Evolutionary conservation across 2,113 vertebrate species (phyloP).

Genomic region (Cavia porcellus): DNA sequence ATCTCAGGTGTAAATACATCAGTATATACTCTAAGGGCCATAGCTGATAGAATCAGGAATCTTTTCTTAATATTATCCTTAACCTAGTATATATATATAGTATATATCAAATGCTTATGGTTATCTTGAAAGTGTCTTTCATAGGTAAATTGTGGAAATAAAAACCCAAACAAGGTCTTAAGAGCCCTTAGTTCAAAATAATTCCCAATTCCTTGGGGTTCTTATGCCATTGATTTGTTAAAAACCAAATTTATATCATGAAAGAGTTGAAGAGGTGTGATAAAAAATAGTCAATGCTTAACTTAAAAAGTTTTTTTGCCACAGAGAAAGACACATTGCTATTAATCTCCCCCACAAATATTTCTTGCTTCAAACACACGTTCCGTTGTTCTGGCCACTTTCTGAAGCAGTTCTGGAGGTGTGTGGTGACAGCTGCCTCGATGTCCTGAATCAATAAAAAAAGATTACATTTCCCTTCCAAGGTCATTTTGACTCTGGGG

Average conservation of each 20-base stretch:
- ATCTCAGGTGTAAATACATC: background rate
- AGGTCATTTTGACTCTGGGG: background rate
- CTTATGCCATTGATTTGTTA: background rate
- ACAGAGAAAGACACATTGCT: background rate
- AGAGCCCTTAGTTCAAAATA: background rate
- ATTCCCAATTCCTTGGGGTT: background rate
- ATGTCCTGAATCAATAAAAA: background rate
- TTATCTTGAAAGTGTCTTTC: constrained; percentile 3
- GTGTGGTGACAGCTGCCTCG: background rate
- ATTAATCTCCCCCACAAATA: background rate
- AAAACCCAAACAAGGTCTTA: background rate
- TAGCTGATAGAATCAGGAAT: background rate
- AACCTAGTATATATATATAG: background rate
- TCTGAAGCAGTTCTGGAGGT: background rate
- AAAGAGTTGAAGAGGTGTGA: background rate
- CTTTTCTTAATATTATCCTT: background rate
- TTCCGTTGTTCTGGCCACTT: background rate
- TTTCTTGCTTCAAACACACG: background rate
- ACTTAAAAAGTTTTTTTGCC: background rate
- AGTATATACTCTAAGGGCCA: background rate
- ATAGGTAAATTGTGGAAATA: constrained; percentile 1
- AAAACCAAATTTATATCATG: background rate
- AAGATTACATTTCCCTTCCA: background rate
- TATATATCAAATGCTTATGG: background rate
- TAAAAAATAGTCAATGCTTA: background rate